Percentiles rank a stretch among this genome's conserved stretches.
Conservation (phyloP, 2,797 vertebrate genomes). For the Platyrinchus mystaceus region DNA sequence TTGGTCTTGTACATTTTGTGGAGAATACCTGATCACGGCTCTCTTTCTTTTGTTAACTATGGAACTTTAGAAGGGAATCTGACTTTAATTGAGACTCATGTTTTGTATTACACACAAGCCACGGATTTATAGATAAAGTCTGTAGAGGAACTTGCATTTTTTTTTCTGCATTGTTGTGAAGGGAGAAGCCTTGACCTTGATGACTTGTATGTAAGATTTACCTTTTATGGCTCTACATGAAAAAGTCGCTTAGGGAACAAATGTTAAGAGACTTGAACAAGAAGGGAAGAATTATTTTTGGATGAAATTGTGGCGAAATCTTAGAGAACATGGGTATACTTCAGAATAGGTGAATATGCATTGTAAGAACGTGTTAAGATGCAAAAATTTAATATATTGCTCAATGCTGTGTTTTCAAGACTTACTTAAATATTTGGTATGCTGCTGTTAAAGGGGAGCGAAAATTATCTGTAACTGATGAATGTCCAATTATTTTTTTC, state of each 20-base stretch:
- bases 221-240: not conserved
- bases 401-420: not conserved
- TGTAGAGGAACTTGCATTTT: not conserved
- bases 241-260: not conserved
- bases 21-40: not conserved
- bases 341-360: not conserved
- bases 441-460: not conserved
- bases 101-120: not conserved
- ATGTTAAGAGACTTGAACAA: not conserved
- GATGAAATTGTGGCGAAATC: not conserved
- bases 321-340: not conserved
- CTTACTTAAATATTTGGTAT: not conserved
- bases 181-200: not conserved
- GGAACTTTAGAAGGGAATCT: not conserved
- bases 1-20: not conserved
- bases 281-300: not conserved
- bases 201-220: not conserved
- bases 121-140: not conserved
- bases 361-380: not conserved
- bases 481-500: constrained; percentile 18
- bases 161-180: not conserved
- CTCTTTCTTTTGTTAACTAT: not conserved
- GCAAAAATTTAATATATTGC: not conserved
- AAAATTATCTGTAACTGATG: not conserved
- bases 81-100: not conserved